These are phyloP conservation scores for Morus bassanus DNA, from an alignment of 2,797 vertebrate species.

Conservation along the genomic window DNA sequence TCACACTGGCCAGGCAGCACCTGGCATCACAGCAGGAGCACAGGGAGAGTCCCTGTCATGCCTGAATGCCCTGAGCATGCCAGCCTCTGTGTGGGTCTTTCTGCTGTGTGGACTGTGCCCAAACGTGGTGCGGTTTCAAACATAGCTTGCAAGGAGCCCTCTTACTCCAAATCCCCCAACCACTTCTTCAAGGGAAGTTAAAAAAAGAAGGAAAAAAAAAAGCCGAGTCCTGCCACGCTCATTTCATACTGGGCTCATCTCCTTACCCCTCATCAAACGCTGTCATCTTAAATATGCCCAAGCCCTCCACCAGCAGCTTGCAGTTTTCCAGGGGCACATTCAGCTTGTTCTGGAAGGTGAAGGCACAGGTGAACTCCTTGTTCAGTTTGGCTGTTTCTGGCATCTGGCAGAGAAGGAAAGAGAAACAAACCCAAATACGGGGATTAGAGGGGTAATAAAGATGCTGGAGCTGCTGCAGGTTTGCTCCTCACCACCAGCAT, in stretches of 20 bases:
- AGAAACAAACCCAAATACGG: neutral
- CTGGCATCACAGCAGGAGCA: neutral
- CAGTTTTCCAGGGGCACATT: conserved; percentile 52
- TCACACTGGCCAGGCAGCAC: neutral
- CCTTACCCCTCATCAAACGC: conserved; percentile 66
- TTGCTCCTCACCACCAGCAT: neutral
- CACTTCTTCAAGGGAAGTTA: fast-evolving
- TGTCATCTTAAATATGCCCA: conserved; percentile 65
- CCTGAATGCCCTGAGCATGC: fast-evolving
- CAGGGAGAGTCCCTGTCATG: neutral
- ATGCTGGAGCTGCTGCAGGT: neutral
- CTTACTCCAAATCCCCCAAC: neutral
- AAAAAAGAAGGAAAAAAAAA: neutral
- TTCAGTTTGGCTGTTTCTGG: conserved; percentile 55
- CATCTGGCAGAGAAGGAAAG: conserved; percentile 55
- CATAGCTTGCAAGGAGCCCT: neutral
- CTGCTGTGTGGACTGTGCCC: neutral
- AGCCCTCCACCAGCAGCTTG: conserved; percentile 70
- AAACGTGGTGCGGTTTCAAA: neutral
- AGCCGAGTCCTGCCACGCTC: neutral
- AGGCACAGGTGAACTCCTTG: conserved; percentile 51
- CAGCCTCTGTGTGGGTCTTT: neutral
- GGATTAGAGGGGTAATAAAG: neutral
- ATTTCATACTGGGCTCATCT: neutral
- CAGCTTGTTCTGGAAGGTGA: conserved; percentile 72